Conservation (phyloP, 2,797 vertebrate species). For the Arvicola amphibius region DNA sequence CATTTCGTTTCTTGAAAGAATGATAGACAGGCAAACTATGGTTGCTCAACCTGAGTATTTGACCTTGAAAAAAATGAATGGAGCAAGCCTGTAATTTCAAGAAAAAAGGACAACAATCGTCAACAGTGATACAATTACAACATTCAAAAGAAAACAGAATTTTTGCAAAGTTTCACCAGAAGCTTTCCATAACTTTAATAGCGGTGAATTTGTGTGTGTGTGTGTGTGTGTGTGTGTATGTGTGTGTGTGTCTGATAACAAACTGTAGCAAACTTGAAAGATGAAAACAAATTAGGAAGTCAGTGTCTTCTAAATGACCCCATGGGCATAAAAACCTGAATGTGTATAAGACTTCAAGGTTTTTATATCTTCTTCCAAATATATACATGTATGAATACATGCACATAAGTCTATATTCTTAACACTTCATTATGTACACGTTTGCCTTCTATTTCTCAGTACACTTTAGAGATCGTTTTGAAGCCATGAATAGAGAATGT, state of each 20-base stretch:
- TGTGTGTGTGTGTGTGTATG: no score
- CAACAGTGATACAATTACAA: background rate
- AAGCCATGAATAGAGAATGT: background rate
- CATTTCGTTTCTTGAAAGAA: background rate
- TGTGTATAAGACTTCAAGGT: background rate
- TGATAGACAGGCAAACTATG: background rate
- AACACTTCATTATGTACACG: background rate
- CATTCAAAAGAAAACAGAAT: conserved; percentile 37
- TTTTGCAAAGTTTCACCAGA: conserved; percentile 18
- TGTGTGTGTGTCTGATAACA: background rate
- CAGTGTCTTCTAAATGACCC: background rate
- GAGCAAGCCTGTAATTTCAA: conserved; percentile 6
- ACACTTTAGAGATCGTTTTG: background rate
- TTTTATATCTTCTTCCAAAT: background rate
- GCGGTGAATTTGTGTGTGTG: background rate
- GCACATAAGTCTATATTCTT: background rate
- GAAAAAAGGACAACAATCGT: background rate
- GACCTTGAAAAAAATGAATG: background rate
- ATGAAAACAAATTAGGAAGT: background rate
- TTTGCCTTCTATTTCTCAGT: background rate
- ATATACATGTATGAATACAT: background rate
- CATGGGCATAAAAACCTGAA: background rate
- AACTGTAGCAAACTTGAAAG: conserved; percentile 26
- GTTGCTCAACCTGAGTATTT: conserved; percentile 30
- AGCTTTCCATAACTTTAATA: background rate